Conservation (phyloP, 2,797 vertebrate species). For the Pitangus sulphuratus region DNA sequence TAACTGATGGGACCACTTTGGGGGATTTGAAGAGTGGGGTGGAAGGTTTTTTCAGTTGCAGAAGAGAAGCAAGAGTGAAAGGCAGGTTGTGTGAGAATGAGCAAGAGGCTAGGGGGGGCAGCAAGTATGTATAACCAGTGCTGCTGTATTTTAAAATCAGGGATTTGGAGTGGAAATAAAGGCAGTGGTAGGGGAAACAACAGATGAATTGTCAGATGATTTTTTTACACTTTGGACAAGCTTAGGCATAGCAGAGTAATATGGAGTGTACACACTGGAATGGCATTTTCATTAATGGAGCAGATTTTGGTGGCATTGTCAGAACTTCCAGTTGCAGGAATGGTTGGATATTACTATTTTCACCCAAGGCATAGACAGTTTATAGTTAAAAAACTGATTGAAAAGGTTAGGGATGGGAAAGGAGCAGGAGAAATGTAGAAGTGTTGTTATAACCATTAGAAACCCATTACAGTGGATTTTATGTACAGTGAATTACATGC, state of each 20-base stretch:
- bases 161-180: not conserved
- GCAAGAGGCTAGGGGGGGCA: not conserved
- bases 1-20: constrained; percentile 63
- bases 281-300: not conserved
- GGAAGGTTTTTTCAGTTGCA: not conserved
- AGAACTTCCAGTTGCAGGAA: not conserved
- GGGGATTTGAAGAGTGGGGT: not conserved
- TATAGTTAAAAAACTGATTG: not conserved
- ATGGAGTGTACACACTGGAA: too few species aligned
- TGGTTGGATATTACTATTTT: not conserved
- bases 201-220: not conserved
- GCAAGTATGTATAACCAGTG: not conserved
- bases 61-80: not conserved
- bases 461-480: not conserved
- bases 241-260: not conserved
- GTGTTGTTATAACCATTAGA: not conserved
- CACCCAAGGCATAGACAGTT: not conserved
- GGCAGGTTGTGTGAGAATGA: not conserved
- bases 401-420: not conserved
- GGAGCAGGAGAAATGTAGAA: not conserved
- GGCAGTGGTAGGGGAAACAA: not conserved
- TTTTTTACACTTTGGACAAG: not conserved
- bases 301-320: not conserved
- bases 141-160: not conserved
- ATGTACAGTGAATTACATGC: not conserved